Conservation (phyloP, 1,140 invertebrate species). For the Zaprionus lachaisei region DNA sequence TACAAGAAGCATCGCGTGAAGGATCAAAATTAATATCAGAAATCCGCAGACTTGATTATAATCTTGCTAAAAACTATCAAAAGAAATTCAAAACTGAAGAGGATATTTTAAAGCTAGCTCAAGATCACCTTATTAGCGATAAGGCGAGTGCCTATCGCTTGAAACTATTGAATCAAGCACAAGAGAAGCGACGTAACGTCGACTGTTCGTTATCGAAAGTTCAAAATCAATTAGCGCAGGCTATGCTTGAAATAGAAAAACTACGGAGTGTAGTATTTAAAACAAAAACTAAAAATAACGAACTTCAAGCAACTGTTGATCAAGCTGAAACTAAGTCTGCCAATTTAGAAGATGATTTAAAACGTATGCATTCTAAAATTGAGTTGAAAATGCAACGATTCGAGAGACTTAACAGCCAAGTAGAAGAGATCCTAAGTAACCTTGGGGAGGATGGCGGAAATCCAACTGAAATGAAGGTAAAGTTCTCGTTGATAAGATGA, state of each 20-base stretch:
- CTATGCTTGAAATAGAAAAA: slow-evolving; percentile 87
- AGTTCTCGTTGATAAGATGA: neutral
- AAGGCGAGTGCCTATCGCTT: slow-evolving; percentile 86
- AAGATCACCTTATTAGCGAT: slow-evolving; percentile 89
- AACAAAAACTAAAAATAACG: slow-evolving; percentile 53
- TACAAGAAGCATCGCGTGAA: slow-evolving; percentile 85
- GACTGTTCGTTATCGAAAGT: slow-evolving; percentile 87
- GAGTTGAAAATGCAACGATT: slow-evolving; percentile 75
- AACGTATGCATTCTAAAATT: slow-evolving; percentile 66
- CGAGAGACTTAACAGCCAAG: slow-evolving; percentile 64
- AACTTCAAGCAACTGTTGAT: slow-evolving; percentile 36
- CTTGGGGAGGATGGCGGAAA: slow-evolving; percentile 75
- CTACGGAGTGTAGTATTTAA: slow-evolving; percentile 76
- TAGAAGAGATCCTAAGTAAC: slow-evolving; percentile 70
- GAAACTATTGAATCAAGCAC: slow-evolving; percentile 85
- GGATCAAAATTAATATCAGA: slow-evolving; percentile 61
- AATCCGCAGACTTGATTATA: slow-evolving; percentile 64
- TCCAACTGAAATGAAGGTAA: slow-evolving; percentile 86
- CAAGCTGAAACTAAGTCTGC: slow-evolving; percentile 47
- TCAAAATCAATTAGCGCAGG: slow-evolving; percentile 88
- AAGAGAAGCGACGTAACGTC: slow-evolving; percentile 84
- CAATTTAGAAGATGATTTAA: slow-evolving; percentile 50
- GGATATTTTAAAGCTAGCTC: slow-evolving; percentile 87
- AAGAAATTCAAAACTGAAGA: slow-evolving; percentile 87
- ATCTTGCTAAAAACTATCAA: slow-evolving; percentile 85